Evolutionary conservation across 2,797 vertebrate species (phyloP).

Genomic region (Rhynchonycteris naso): DNA sequence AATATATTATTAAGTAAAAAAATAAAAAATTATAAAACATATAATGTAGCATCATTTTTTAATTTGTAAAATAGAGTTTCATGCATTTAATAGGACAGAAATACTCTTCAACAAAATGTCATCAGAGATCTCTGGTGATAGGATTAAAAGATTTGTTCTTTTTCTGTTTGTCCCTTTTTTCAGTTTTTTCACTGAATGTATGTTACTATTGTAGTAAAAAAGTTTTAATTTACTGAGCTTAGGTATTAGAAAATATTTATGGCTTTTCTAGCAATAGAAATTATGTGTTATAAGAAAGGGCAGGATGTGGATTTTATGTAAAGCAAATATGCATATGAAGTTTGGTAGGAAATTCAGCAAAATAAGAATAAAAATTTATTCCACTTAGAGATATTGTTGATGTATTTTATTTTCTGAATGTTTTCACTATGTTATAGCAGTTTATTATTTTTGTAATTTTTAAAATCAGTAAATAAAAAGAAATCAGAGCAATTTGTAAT

Average conservation of each 20-base stretch:
- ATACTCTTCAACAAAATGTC: not conserved
- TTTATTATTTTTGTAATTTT: constrained; percentile 44
- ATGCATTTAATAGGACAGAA: not conserved
- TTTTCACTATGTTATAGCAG: not conserved
- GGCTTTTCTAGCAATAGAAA: constrained; percentile 32
- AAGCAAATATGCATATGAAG: not conserved
- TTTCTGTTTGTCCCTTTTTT: constrained; percentile 26
- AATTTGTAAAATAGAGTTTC: not conserved
- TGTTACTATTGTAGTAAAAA: constrained; percentile 4
- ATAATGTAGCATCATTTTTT: not conserved
- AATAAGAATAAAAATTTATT: constrained; percentile 18
- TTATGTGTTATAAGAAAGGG: not conserved
- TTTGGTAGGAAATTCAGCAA: constrained; percentile 5
- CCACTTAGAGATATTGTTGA: not conserved
- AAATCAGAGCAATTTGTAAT: constrained; percentile 23
- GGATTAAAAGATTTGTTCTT: not conserved
- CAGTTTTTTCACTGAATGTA: not conserved
- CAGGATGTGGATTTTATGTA: not conserved
- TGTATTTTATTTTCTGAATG: not conserved
- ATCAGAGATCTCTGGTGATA: not conserved
- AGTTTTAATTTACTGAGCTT: constrained; percentile 18
- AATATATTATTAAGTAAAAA: constrained; percentile 5
- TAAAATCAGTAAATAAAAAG: constrained; percentile 4
- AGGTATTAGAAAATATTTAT: constrained; percentile 12
- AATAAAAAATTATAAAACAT: not conserved